Evolutionary conservation across 2,113 vertebrate genomes (phyloP), one percentile per base, ranked within the genome.

Genomic region (Anhinga rufa): DNA sequence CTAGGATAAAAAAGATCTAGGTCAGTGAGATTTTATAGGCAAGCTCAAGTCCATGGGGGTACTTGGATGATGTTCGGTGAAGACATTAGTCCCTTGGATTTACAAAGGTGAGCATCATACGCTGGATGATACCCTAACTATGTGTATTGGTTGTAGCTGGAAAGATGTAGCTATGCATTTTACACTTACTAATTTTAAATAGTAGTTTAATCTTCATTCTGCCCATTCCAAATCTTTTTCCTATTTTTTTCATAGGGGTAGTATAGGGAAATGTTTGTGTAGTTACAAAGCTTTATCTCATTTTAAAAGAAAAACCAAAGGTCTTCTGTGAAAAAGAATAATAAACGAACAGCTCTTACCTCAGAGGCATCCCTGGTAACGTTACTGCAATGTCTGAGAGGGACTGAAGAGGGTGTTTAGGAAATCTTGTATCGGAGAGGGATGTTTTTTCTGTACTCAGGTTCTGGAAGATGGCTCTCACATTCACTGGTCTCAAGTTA

Each of bases 401-500:
- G 16, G 14, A 64, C 19, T 77, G 46, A 69, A 28, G 22, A 51
- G 34, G 31, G 6, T 62, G 36, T 52, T 86, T 46, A 74, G 79
- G 65, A 94, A 76, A 76, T 55, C 12, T 76, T 82, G 5, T 76
- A 7, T 65, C 58, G 62, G 28, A 75, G 10, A 6, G 24, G 0
- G 5, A 17, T 80, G 9, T 71, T 31, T 54, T 88, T 92, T 81
- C 66, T 94, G 2, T 88, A 18, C 13, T 42, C 82, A 99, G 99
- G 93, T 99, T 99, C 97, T 99, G 99, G 99, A 99, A 98, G 97
- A 99, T 99, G 98, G 98, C 98, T 38, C 94, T 94, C 51, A 99
- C 99, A 5, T 99, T 99, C 90, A 99, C 99, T 22, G 98, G 99
- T 34, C 98, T 99, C 54, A 99, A 99, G 97, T 93, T 99, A 88